phyloP scores from a whole-genome alignment of 2,113 vertebrate genomes.

The Lepus europaeus region DNA sequence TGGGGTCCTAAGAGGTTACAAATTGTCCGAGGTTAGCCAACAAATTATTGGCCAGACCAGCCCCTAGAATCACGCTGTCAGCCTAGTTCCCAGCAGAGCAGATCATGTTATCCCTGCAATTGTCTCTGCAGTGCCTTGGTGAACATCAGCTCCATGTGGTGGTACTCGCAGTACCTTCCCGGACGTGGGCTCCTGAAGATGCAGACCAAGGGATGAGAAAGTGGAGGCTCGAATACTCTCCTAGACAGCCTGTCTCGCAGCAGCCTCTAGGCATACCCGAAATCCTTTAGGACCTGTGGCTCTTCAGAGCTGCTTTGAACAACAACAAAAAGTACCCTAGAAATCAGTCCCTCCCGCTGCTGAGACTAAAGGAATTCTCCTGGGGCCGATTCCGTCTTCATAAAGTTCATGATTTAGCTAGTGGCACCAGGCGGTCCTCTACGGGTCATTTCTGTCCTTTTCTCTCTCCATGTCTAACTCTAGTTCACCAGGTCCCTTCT shows the following conservation, averaged over 20 bases:
- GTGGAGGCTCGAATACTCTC: not conserved
- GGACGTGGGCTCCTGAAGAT: not conserved
- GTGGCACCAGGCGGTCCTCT: not conserved
- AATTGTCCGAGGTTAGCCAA: conserved; percentile 11
- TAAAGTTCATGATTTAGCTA: conserved; percentile 56
- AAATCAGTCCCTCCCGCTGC: conserved; percentile 2
- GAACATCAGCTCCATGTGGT: not conserved
- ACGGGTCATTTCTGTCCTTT: not conserved
- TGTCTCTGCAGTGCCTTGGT: not conserved
- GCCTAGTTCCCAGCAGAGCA: not conserved
- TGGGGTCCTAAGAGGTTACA: conserved; percentile 10
- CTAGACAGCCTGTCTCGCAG: not conserved
- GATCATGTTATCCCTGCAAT: not conserved
- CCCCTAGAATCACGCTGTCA: not conserved
- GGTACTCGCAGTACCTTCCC: not conserved
- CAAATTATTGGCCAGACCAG: conserved; percentile 6
- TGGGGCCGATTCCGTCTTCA: not conserved
- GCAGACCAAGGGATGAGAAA: conserved; percentile 5
- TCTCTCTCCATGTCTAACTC: not conserved
- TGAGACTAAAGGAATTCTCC: conserved; percentile 24
- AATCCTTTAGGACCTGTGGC: conserved; percentile 48
- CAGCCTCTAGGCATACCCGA: conserved; percentile 33
- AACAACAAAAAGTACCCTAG: not conserved
- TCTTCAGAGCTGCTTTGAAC: conserved; percentile 43
- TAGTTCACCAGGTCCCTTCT: not conserved